These are phyloP conservation scores for Ispidina lecontei DNA, from an alignment of 2,797 vertebrate species.

Conservation along the genomic window DNA sequence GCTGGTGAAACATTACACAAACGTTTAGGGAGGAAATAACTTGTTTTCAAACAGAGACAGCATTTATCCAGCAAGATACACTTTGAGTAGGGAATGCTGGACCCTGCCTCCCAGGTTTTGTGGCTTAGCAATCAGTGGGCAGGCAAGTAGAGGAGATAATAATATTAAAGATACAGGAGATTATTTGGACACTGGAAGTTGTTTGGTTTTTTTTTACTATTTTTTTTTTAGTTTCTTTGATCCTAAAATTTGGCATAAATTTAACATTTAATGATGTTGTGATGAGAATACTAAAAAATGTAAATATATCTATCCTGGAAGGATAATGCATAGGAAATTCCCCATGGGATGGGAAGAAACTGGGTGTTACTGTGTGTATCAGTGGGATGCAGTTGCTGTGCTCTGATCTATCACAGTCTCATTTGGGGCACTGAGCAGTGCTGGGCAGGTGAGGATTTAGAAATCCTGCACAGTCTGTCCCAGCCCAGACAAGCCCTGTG, in stretches of 20 bases:
- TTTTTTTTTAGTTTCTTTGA: not conserved
- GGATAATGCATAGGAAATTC: not conserved
- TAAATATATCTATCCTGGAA: not conserved
- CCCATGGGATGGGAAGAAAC: not conserved
- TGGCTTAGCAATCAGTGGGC: not conserved
- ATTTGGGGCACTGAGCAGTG: not conserved
- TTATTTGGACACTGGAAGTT: not conserved
- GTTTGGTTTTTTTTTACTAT: too few species aligned
- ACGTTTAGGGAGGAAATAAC: not conserved
- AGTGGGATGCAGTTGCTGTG: not conserved
- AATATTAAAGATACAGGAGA: not conserved
- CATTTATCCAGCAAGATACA: not conserved
- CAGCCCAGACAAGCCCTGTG: not conserved
- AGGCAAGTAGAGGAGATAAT: not conserved
- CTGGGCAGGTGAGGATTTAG: not conserved
- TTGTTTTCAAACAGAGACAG: not conserved
- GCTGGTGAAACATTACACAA: not conserved
- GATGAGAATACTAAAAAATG: not conserved
- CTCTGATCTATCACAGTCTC: not conserved
- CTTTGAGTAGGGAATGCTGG: not conserved
- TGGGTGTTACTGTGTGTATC: accelerated
- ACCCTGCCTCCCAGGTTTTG: not conserved
- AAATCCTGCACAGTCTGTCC: not conserved
- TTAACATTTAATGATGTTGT: not conserved
- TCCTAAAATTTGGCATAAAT: not conserved